A percentile compares a stretch with the other conserved stretches of the same genome.
These are phyloP conservation scores for Chaenocephalus aceratus DNA, from an alignment of 2,113 vertebrate species.

Conservation along the genomic window DNA sequence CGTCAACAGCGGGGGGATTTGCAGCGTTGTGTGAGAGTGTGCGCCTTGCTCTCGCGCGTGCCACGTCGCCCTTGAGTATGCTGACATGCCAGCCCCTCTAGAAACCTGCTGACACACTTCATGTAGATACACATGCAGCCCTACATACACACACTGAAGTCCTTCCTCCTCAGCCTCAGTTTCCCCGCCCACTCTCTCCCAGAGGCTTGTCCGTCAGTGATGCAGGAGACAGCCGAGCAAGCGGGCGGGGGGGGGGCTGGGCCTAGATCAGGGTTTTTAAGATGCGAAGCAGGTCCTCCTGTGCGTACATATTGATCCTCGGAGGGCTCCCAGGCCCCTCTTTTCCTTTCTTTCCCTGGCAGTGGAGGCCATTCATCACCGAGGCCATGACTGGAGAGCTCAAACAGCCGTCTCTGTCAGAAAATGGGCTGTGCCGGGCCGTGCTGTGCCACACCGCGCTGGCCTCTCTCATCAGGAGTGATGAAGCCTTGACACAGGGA, in stretches of 20 bases:
- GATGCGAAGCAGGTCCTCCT: conserved; percentile 81
- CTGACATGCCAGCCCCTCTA: conserved; percentile 74
- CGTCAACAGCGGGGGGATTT: conserved; percentile 54
- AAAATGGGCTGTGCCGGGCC: conserved; percentile 50
- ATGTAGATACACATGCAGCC: conserved; percentile 60
- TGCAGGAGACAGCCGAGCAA: conserved; percentile 65
- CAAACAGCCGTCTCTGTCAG: conserved; percentile 78
- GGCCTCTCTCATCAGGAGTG: conserved; percentile 68
- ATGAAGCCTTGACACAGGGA: conserved; percentile 67
- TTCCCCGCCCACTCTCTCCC: conserved; percentile 64
- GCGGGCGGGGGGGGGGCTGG: conserved; percentile 36
- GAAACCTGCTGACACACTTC: conserved; percentile 80
- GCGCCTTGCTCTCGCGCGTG: conserved; percentile 25
- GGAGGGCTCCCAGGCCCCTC: conserved; percentile 76
- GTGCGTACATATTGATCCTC: conserved; percentile 82
- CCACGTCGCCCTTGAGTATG: conserved; percentile 78
- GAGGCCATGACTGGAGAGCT: conserved; percentile 82
- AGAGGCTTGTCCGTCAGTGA: conserved; percentile 69
- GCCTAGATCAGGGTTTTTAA: conserved; percentile 75
- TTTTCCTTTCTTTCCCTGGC: conserved; percentile 75
- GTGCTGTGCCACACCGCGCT: conserved; percentile 45
- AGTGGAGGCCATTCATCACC: conserved; percentile 83
- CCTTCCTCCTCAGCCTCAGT: conserved; percentile 49
- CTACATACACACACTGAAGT: conserved; percentile 42
- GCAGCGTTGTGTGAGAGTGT: conserved; percentile 40